A percentile compares a stretch with the other conserved stretches of the same genome.
phyloP scores from a whole-genome alignment of 2,113 vertebrate species.

The Peromyscus maniculatus region DNA sequence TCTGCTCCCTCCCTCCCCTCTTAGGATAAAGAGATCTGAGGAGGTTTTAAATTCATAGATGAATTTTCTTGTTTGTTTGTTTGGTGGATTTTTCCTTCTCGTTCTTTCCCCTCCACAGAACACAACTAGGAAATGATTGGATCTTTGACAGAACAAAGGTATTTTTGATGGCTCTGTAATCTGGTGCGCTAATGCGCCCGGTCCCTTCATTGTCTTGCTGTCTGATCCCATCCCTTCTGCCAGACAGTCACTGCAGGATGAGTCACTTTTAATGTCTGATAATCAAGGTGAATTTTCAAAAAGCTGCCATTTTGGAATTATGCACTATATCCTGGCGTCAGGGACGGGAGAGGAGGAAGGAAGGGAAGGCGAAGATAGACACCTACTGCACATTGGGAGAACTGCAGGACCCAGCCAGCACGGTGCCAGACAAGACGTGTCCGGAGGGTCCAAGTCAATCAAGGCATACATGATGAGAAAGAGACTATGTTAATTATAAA shows the following conservation, averaged over 20 bases:
- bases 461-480: conserved; percentile 74
- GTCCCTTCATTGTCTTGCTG: conserved; percentile 94
- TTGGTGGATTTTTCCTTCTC: conserved; percentile 70
- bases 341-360: conserved; percentile 73
- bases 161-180: conserved; percentile 85
- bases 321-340: conserved; percentile 89
- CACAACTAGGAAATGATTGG: conserved; percentile 90
- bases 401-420: conserved; percentile 79
- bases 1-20: conserved; percentile 60
- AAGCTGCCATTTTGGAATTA: conserved; percentile 97
- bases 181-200: conserved; percentile 79
- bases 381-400: conserved; percentile 87
- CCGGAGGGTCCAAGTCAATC: conserved; percentile 75
- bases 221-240: conserved; percentile 95
- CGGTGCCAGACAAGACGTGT: conserved; percentile 18
- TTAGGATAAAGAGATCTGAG: conserved; percentile 71
- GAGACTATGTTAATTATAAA: conserved; percentile 81
- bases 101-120: conserved; percentile 80
- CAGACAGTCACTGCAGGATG: conserved; percentile 95
- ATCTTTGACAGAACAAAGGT: conserved; percentile 95
- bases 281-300: conserved; percentile 98
- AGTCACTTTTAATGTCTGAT: conserved; percentile 94
- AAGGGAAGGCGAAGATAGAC: conserved; percentile 94
- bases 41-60: conserved; percentile 77
- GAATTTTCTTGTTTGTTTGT: conserved; percentile 72